Evolutionary conservation across 2,797 vertebrate species (phyloP).

Genomic region (Cetoscarus ocellatus): DNA sequence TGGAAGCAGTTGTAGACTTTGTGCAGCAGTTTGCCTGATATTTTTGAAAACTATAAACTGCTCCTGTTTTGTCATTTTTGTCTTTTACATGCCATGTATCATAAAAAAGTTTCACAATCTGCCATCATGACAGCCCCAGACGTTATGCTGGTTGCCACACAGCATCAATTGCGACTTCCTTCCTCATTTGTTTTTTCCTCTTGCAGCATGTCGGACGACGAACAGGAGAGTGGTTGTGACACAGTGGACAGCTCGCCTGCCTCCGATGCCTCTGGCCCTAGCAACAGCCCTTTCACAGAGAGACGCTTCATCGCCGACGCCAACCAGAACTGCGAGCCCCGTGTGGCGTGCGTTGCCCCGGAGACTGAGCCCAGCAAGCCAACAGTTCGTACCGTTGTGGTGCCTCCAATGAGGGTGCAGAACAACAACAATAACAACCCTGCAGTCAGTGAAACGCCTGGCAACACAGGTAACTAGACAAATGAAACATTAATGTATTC

Average conservation of each 20-base stretch:
- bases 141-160: too few species aligned
- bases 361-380: constrained; percentile 88
- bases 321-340: constrained; percentile 88
- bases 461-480: constrained; percentile 86
- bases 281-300: constrained; percentile 90
- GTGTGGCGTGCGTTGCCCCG: constrained; percentile 80
- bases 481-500: neutral
- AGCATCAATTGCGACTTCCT: neutral
- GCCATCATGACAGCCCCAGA: too few species aligned
- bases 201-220: constrained; percentile 95
- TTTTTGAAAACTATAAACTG: too few species aligned
- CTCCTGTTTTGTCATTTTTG: too few species aligned
- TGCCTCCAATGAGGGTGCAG: constrained; percentile 92
- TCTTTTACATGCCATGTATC: too few species aligned
- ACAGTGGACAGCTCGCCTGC: constrained; percentile 93
- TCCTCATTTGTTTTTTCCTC: neutral
- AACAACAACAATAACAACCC: constrained; percentile 87
- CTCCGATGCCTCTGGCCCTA: constrained; percentile 90
- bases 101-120: too few species aligned
- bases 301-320: constrained; percentile 86
- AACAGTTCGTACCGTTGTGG: constrained; percentile 91
- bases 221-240: constrained; percentile 96
- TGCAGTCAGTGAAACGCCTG: constrained; percentile 80
- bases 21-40: too few species aligned
- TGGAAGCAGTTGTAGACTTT: too few species aligned